Conservation (phyloP, 2,797 vertebrate species). For the Sylvia borin region DNA sequence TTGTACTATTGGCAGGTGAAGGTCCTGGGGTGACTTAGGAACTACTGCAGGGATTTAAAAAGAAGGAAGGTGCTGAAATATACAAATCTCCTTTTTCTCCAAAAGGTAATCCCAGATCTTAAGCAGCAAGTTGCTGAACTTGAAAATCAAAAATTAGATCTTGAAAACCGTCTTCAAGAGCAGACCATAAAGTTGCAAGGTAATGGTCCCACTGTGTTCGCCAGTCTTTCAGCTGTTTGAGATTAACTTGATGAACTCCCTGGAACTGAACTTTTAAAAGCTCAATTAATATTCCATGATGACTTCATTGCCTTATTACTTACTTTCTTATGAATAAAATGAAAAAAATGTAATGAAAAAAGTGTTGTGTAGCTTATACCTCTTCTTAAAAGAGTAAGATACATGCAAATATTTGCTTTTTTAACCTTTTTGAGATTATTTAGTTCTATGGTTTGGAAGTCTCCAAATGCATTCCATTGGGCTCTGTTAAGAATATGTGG, state of each 20-base stretch:
- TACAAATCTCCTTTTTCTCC: neutral
- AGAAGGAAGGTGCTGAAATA: neutral
- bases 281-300: neutral
- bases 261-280: neutral
- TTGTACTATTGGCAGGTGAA: neutral
- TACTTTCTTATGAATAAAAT: neutral
- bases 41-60: neutral
- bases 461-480: neutral
- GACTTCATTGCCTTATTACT: neutral
- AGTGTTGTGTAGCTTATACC: neutral
- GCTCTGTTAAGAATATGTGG: neutral
- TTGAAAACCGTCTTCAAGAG: slow-evolving; percentile 82
- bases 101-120: slow-evolving; percentile 90
- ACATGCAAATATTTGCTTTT: neutral
- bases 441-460: neutral
- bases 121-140: slow-evolving; percentile 90
- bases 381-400: neutral
- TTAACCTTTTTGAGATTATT: neutral
- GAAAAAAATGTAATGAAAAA: neutral
- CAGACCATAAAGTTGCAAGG: slow-evolving; percentile 82
- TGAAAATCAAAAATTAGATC: slow-evolving; percentile 87
- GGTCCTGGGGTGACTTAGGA: neutral
- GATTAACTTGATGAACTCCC: neutral
- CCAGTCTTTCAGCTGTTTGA: neutral
- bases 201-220: slow-evolving; percentile 39